Conservation (phyloP, 2,797 vertebrate species). For the Peromyscus nudipes region DNA sequence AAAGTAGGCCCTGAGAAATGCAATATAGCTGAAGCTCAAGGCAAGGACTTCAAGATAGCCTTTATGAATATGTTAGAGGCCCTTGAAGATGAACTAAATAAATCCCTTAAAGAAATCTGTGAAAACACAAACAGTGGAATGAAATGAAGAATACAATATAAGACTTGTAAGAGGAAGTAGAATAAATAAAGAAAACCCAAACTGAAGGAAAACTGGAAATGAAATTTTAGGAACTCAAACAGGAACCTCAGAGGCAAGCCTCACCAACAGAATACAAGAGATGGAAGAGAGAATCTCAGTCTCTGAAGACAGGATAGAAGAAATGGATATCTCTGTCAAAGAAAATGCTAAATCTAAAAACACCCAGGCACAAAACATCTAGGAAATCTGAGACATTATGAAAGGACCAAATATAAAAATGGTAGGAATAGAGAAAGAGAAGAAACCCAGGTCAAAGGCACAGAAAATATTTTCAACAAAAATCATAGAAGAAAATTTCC, state of each 20-base stretch:
- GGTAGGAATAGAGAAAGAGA: neutral
- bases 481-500: neutral
- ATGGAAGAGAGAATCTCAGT: neutral
- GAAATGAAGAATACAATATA: neutral
- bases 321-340: neutral
- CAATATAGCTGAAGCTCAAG: neutral
- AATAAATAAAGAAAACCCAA: neutral
- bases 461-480: neutral
- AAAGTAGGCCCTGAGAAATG: neutral
- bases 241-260: neutral
- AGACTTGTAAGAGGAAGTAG: neutral
- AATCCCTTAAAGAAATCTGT: neutral
- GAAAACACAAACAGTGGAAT: neutral
- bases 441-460: neutral
- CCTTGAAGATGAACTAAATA: neutral
- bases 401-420: neutral
- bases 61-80: neutral
- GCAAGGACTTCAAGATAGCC: neutral
- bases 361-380: neutral
- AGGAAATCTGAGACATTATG: neutral
- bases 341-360: neutral
- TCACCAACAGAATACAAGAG: neutral
- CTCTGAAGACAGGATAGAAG: neutral
- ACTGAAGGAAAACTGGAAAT: neutral
- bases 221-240: neutral